A percentile compares a stretch with the other conserved stretches of the same genome.
Conservation (phyloP, 2,113 vertebrate species). For the Percina caprodes region DNA sequence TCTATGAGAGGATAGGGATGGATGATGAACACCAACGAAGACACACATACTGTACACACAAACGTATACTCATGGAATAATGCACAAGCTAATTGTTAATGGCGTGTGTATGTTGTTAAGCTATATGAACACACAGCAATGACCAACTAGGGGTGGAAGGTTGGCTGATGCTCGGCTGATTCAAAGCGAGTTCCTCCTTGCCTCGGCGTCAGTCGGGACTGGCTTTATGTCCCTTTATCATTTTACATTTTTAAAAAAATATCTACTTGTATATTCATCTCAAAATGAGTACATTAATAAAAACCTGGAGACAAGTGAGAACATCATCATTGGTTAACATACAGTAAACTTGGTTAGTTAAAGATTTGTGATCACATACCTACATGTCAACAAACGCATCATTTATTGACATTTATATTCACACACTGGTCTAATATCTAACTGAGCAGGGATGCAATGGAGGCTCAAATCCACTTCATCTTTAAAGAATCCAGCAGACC, state of each 20-base stretch:
- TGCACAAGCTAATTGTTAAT: conserved; percentile 46
- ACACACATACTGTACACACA: conserved; percentile 63
- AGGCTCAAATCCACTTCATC: not conserved
- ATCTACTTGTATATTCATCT: not conserved
- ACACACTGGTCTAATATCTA: not conserved
- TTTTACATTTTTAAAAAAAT: not conserved
- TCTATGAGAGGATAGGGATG: conserved; percentile 81
- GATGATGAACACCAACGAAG: conserved; percentile 71
- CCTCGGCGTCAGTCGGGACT: not conserved
- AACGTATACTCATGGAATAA: conserved; percentile 50
- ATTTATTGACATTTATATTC: conserved; percentile 5
- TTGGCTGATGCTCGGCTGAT: conserved; percentile 17
- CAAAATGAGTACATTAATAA: not conserved
- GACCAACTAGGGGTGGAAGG: conserved; percentile 28
- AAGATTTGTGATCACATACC: conserved; percentile 16
- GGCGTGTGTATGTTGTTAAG: conserved; percentile 37
- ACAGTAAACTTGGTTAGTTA: conserved; percentile 21
- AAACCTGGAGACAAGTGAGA: conserved; percentile 23
- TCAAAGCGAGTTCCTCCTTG: not conserved
- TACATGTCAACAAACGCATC: conserved; percentile 22
- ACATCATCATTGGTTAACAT: conserved; percentile 30
- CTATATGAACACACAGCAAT: conserved; percentile 31
- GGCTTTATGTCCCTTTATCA: not conserved
- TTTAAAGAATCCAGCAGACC: not conserved
- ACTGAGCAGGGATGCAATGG: conserved; percentile 18